Evolutionary conservation across 2,888 invertebrate genomes (phyloP).

Genomic region (Leucophenga maculata): DNA sequence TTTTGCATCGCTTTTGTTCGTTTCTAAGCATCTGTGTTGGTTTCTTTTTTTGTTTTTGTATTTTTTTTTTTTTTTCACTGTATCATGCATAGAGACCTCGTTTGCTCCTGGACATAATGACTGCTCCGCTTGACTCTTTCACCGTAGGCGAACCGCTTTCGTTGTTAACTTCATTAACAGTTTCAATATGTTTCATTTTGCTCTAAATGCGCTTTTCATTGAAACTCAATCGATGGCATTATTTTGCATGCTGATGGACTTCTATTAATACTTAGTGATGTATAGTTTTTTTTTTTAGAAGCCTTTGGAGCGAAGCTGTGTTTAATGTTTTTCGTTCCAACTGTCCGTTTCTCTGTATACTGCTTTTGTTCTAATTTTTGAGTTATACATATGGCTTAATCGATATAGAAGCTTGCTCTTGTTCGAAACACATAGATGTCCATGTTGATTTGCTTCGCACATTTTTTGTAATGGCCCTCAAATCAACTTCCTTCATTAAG

Average conservation of each 20-base stretch:
- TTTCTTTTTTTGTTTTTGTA: not conserved
- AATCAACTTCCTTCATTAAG: no score
- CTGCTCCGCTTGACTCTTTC: not conserved
- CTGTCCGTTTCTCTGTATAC: no score
- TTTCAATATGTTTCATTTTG: slow-evolving; percentile 55
- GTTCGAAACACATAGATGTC: no score
- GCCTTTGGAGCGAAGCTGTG: no score
- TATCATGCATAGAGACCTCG: not conserved
- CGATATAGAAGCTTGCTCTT: no score
- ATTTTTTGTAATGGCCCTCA: no score
- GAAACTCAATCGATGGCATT: slow-evolving; percentile 12
- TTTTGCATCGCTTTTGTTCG: not conserved
- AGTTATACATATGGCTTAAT: no score
- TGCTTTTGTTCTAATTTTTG: no score
- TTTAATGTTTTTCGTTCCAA: no score
- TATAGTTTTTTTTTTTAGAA: no score
- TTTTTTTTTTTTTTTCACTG: not conserved
- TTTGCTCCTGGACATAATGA: not conserved
- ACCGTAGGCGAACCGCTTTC: not conserved
- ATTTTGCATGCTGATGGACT: not conserved
- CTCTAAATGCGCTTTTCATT: slow-evolving; percentile 38
- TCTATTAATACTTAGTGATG: no score
- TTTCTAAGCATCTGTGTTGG: not conserved
- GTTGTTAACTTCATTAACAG: slow-evolving; percentile 60
- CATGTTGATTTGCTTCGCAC: no score